phyloP scores from a whole-genome alignment of 1,140 invertebrate genomes.

The Philotrypesis tridentata region DNA sequence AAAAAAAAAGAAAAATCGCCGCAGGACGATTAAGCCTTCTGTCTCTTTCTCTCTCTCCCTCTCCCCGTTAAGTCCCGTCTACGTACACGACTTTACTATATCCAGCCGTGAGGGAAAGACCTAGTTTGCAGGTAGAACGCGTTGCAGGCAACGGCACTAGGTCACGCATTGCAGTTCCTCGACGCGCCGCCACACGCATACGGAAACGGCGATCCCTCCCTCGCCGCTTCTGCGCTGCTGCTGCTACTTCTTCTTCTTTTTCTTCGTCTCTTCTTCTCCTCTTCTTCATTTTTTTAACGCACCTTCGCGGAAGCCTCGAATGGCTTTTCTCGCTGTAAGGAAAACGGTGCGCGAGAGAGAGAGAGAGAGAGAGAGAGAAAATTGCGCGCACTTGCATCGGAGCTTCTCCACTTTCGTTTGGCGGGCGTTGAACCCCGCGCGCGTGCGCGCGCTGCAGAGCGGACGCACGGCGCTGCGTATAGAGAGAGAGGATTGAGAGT shows the following conservation, averaged over 20 bases:
- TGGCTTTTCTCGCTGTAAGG: background rate
- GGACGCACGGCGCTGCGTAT: too few relatives aligned
- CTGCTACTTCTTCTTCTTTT: background rate
- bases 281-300: background rate
- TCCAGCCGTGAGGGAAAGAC: conserved; percentile 66
- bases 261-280: background rate
- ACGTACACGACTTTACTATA: conserved; percentile 47
- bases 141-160: conserved; percentile 69
- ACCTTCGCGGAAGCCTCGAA: too few relatives aligned
- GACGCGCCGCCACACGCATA: conserved; percentile 57
- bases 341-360: too few relatives aligned
- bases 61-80: too few relatives aligned
- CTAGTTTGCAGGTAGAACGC: conserved; percentile 69
- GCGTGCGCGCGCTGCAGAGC: background rate
- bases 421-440: conserved; percentile 28
- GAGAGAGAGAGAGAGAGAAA: background rate
- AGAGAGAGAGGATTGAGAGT: too few relatives aligned
- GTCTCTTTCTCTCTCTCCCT: too few relatives aligned
- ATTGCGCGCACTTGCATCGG: background rate
- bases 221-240: too few relatives aligned
- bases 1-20: background rate
- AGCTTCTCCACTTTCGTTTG: conserved; percentile 39
- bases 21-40: background rate
- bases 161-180: conserved; percentile 73
- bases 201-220: conserved; percentile 47